phyloP scores from a whole-genome alignment of 2,113 vertebrate genomes.

The Eretmochelys imbricata region DNA sequence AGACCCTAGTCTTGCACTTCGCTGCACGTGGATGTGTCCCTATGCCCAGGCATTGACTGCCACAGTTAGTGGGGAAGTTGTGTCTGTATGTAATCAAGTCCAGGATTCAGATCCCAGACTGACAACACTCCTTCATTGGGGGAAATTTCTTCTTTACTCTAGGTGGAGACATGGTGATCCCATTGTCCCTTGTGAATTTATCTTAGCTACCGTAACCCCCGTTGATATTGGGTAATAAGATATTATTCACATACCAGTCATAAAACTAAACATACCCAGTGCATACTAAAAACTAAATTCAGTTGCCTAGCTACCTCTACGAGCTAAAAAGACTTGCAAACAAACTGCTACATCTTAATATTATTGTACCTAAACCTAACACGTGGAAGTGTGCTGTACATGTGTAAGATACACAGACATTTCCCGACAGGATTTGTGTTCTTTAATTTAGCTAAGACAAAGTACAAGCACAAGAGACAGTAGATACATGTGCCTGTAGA shows the following conservation, averaged over 20 bases:
- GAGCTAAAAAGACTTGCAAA: not conserved
- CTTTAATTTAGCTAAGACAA: slow-evolving; percentile 41
- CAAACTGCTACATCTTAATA: not conserved
- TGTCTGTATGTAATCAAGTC: too few relatives aligned
- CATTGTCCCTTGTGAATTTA: not conserved
- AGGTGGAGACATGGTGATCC: not conserved
- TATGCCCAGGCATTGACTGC: not conserved
- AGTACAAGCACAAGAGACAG: not conserved
- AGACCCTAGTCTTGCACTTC: not conserved
- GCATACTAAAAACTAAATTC: slow-evolving; percentile 2
- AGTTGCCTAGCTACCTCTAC: not conserved
- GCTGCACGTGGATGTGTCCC: not conserved
- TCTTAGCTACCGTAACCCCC: not conserved
- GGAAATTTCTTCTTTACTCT: not conserved
- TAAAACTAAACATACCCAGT: not conserved
- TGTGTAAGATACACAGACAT: not conserved
- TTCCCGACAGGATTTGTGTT: not conserved
- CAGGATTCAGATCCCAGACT: not conserved
- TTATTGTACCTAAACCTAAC: not conserved
- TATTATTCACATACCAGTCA: not conserved
- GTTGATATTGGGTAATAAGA: not conserved
- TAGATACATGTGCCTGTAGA: not conserved
- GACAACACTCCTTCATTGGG: not conserved
- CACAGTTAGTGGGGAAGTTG: not conserved
- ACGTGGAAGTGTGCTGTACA: not conserved